Evolutionary conservation across 2,113 vertebrate species (phyloP).

Genomic region (Xenopus tropicalis): UCB_Xtro_10.0 CM004452.2:13204001-13204500

Average conservation of each 20-base stretch:
- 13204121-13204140: slow-evolving; percentile 6
- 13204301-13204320: slow-evolving; percentile 54
- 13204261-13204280: slow-evolving; percentile 51
- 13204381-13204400: slow-evolving; percentile 47
- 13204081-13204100: not conserved
- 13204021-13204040: slow-evolving; percentile 4
- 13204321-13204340: slow-evolving; percentile 53
- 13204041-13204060: not conserved
- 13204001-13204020: slow-evolving; percentile 6
- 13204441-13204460: slow-evolving; percentile 15
- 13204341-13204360: slow-evolving; percentile 49
- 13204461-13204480: slow-evolving; percentile 29
- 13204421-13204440: slow-evolving; percentile 34
- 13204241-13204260: slow-evolving; percentile 52
- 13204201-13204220: not conserved
- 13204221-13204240: slow-evolving; percentile 47
- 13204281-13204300: slow-evolving; percentile 56
- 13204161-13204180: not conserved
- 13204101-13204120: slow-evolving; percentile 22
- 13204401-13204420: slow-evolving; percentile 49
- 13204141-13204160: not conserved
- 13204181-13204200: not conserved
- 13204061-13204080: slow-evolving; percentile 4
- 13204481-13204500: slow-evolving; percentile 40
- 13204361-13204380: slow-evolving; percentile 46